Conservation (phyloP, 2,797 vertebrate genomes). For the Helarctos malayanus region DNA sequence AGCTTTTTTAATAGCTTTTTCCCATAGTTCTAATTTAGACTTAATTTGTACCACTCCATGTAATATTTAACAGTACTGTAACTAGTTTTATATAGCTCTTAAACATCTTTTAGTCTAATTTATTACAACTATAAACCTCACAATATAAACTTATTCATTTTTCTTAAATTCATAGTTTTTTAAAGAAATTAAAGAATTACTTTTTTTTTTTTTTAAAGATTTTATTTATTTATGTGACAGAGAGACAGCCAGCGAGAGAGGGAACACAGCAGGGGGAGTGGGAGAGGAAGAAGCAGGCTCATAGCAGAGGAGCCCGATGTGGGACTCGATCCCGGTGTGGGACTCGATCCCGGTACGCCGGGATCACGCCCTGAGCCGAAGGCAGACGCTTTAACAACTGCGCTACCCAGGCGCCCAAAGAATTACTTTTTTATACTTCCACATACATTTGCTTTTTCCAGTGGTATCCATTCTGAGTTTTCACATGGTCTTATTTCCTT, state of each 20-base stretch:
- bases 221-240: no score
- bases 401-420: no score
- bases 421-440: not conserved
- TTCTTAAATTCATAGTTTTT: not conserved
- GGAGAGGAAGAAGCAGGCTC: no score
- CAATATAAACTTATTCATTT: not conserved
- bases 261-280: no score
- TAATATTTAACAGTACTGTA: not conserved
- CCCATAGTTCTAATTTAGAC: not conserved
- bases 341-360: no score
- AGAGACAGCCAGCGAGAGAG: no score
- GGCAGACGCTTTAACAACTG: no score
- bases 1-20: not conserved
- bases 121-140: not conserved
- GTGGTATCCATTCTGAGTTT: not conserved
- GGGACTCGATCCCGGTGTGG: no score
- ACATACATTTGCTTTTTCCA: not conserved
- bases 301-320: no score
- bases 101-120: not conserved
- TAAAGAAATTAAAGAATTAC: not conserved
- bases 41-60: not conserved
- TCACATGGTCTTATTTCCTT: not conserved
- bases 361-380: no score
- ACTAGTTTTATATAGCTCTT: not conserved
- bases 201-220: not conserved